Conservation (phyloP, 2,888 invertebrate genomes). For the Chrysomela aeneicollis region DNA sequence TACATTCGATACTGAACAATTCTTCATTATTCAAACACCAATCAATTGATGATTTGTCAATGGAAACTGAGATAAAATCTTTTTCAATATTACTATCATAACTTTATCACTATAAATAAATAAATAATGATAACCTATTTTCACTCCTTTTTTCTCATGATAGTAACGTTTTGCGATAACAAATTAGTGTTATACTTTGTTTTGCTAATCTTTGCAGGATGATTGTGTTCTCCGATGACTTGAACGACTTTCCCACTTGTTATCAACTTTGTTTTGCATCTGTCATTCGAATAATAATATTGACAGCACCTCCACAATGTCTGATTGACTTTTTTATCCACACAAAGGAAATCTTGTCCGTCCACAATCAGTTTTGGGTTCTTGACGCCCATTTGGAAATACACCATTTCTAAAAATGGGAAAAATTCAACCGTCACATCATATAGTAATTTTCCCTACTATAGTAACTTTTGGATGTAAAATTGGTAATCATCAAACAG, state of each 20-base stretch:
- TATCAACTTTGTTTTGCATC: slow-evolving; percentile 45
- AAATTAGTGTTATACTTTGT: slow-evolving; percentile 34
- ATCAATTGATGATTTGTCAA: too few species aligned
- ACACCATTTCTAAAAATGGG: slow-evolving; percentile 46
- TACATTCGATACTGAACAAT: too few species aligned
- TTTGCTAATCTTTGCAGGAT: slow-evolving; percentile 29
- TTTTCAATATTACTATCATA: too few species aligned
- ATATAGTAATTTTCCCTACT: too few species aligned
- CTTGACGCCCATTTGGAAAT: slow-evolving; percentile 48
- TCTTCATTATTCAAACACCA: too few species aligned
- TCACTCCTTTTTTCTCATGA: slow-evolving; percentile 33
- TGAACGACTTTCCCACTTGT: slow-evolving; percentile 44
- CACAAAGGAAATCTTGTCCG: slow-evolving; percentile 43
- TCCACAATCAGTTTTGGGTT: slow-evolving; percentile 48
- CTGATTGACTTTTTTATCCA: slow-evolving; percentile 37
- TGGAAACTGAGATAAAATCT: too few species aligned
- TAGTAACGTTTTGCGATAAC: slow-evolving; percentile 41
- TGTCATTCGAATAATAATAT: slow-evolving; percentile 44
- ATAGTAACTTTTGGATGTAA: too few species aligned
- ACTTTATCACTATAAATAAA: not conserved
- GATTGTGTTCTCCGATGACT: slow-evolving; percentile 44
- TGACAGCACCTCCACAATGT: slow-evolving; percentile 48
- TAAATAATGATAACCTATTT: not conserved
- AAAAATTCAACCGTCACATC: not conserved
- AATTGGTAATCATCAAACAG: too few species aligned